Base-by-base conservation (phyloP, 2,797 vertebrate species). In the Phylloscopus collybita region DNA sequence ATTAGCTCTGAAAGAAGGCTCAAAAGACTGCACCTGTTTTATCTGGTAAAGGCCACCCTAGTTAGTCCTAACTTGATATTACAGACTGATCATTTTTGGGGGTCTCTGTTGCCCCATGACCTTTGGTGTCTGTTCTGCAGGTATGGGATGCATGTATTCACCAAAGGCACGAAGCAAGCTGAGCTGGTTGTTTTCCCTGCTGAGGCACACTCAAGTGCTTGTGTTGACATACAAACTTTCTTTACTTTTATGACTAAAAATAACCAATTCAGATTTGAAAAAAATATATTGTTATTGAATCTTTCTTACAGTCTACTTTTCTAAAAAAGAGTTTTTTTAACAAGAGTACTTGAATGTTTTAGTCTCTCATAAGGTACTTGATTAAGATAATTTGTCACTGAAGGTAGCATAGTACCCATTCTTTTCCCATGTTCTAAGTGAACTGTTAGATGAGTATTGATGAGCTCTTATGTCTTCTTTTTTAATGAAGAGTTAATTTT, bases 61-160 rank as follows among this genome's bases (percentile, higher is more conserved):
- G 8, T 69, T 60, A 85, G 51, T n/a, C 45, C 59, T 45, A 66
- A 62, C 12, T 9, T 9, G 26, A 50, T 1, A 34, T 51, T 71
- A 54, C 23, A 75, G 40, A 32, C 5, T 9, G 27, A 18, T 78
- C 0, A 13, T 38, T 86, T 80, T n/a, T 2, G 9, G 8, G 9
- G 9, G 16, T 44, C 23, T 67, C 25, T 61, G 54, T 80, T 64
- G 21, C 26, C 51, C 50, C 60, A 9, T 49, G 44, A 19, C 22
- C n/a, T 56, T 74, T 1, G 2, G 21, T 56, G 12, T 61, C 45
- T 0, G 0, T 80, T 74, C 57, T 86, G 72, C 47, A 23, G 0
- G 0, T 42, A 13, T 0, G 5, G 47, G 60, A n/a, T 49, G 9
- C 23, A 5, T 14, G 11, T 13, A 3, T 3, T 4, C 49, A 54